Base-by-base conservation (phyloP, 2,797 vertebrate species). In the Tokudaia muenninki region DNA sequence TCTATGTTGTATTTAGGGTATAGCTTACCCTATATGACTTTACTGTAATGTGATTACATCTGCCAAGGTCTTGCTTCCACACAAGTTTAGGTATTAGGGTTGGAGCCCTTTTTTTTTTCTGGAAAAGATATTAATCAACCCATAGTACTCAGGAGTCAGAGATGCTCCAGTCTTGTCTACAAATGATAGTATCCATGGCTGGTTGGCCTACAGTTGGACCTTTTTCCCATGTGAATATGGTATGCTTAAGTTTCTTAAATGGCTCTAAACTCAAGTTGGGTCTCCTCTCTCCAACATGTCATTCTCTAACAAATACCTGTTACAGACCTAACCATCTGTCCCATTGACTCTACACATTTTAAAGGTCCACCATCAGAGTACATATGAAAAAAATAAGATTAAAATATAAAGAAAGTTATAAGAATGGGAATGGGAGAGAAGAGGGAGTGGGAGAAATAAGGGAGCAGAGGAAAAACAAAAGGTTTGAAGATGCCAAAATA, bases 341-440 rank as follows among this genome's bases (percentile, higher is more conserved):
- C 19, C 5, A 0, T 3, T 65, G 82, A 29, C 24, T 26, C 63
- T n/a, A 67, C 3, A 4, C 22, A 24, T 19, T 57, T 6, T 55
- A 26, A 16, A 47, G 41, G 44, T 44, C n/a, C 4, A 14, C 44
- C 1, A 3, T 55, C 37, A 0, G 6, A 4, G 0, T 5, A 29
- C 22, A 3, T 55, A 31, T 21, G 37, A 52, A 50, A 50, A 44
- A 86, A 50, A 4, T n/a, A 24, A 50, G 67, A 29, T 12, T 12
- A 37, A 37, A 72, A 29, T 37, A 41, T 22, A 87, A 55, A 47
- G 50, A 34, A 74, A 74, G n/a, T 37, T 21, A 2, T 12, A 47
- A n/a, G 16, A 41, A 22, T 26, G 29, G n/a, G n/a, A 72, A 29
- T n/a, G 37, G 8, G 11, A 4, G 24, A 41, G 4, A 29, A 4